Base-by-base conservation (phyloP, 2,797 vertebrate genomes). In the Eospalax fontanierii region DNA sequence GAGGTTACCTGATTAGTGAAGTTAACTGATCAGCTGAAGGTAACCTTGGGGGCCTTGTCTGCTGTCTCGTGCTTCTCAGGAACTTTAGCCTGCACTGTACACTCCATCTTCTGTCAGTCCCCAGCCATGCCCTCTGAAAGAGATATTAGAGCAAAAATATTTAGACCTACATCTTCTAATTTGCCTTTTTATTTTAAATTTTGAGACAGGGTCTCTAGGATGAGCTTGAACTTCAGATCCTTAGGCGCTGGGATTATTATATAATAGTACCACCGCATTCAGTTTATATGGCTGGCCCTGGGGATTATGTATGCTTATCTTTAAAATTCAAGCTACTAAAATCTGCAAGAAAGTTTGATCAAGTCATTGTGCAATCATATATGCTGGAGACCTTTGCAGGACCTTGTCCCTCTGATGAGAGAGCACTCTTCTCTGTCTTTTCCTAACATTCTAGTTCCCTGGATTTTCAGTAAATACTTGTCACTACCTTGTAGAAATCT, bases 401-500 rank as follows among this genome's bases (percentile, higher is more conserved):
- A 28, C n/a, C 35, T 50, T 43, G 7, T 54, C 63, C 12, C 65
- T 88, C 70, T 33, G 73, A 6, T 19, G 24, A 66, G 38, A 22
- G 0, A 75, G 84, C 2, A 16, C 12, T 63, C 71, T 66, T 75
- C 19, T 57, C 26, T 54, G 6, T 50, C 28, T 94, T 91, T 91
- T 38, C 50, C 70, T 68, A 88, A 38, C 30, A 54, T 71, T 74
- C 73, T 81, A 40, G 6, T 66, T 82, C 76, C 24, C 24, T 84
- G 40, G 30, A 21, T 26, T 94, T 82, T 92, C 85, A 57, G 21
- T 61, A 50, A 78, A 40, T n/a, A 79, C n/a, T 81, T 71, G 61
- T 86, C 84, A 84, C 28, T 16, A 6, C 54, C 82, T 78, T 95
- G 85, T 63, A 54, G 24, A 89, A 91, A 38, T 92, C 33, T 71